Evolutionary conservation across 2,797 vertebrate genomes (phyloP).

Genomic region (Lepus oiostolus): DNA sequence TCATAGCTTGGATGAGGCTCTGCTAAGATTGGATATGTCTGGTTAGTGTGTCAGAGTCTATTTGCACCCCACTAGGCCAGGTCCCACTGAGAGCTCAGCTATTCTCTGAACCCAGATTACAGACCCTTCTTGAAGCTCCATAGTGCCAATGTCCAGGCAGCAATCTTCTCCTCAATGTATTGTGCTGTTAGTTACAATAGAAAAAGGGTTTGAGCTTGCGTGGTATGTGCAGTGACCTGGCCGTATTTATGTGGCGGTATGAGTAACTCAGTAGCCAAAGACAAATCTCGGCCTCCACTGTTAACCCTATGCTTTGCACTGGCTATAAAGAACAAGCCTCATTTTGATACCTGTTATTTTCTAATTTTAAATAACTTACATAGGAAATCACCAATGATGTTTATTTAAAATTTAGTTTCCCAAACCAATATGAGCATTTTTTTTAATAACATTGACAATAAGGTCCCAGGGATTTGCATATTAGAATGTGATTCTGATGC

Average conservation of each 20-base stretch:
- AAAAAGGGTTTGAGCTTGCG: neutral
- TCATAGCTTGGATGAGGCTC: accelerated
- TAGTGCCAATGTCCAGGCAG: neutral
- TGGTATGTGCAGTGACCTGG: neutral
- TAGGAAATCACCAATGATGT: neutral
- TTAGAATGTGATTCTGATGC: neutral
- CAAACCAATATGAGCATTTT: neutral
- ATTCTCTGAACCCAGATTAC: neutral
- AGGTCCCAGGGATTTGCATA: neutral
- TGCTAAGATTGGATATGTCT: neutral
- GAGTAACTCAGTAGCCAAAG: neutral
- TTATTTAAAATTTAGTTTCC: conserved; percentile 8
- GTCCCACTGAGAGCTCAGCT: neutral
- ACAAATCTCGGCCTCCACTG: neutral
- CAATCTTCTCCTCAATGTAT: neutral
- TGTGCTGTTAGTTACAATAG: neutral
- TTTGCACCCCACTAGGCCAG: neutral
- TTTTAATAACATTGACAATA: neutral
- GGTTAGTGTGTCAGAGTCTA: neutral
- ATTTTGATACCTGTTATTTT: neutral
- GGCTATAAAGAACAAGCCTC: neutral
- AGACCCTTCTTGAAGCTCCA: neutral
- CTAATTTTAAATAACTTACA: neutral
- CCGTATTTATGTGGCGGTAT: neutral
- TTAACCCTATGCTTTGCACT: neutral